Evolutionary conservation across 2,113 vertebrate species (phyloP).

Genomic region (Sinocyclocheilus maitianheensis): DNA sequence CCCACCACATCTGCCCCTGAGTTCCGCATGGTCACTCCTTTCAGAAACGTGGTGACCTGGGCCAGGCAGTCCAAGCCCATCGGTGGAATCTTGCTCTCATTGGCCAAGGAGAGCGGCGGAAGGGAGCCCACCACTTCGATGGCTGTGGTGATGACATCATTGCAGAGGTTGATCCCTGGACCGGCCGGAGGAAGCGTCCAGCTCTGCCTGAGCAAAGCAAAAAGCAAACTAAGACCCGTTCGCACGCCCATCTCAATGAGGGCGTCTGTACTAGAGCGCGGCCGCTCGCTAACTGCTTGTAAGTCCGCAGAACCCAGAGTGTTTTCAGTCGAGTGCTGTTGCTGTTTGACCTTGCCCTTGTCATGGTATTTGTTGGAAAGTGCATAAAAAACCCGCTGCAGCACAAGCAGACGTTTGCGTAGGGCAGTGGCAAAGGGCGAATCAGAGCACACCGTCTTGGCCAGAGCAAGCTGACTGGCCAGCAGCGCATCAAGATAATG

Average conservation of each 20-base stretch:
- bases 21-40: constrained; percentile 95
- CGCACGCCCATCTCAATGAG: constrained; percentile 83
- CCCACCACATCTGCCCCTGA: constrained; percentile 93
- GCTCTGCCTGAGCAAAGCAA: constrained; percentile 91
- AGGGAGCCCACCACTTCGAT: constrained; percentile 78
- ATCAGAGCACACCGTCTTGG: constrained; percentile 97
- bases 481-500: constrained; percentile 97
- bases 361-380: constrained; percentile 98
- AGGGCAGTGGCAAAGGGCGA: constrained; percentile 94
- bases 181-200: constrained; percentile 88
- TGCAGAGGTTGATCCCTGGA: constrained; percentile 71
- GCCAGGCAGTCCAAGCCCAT: constrained; percentile 98
- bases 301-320: constrained; percentile 85
- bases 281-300: constrained; percentile 91
- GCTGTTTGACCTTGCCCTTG: constrained; percentile 94
- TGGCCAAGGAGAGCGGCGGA: constrained; percentile 79
- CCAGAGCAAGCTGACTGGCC: constrained; percentile 94
- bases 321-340: constrained; percentile 92
- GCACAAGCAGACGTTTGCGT: constrained; percentile 90
- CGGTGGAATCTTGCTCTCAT: constrained; percentile 83
- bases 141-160: constrained; percentile 79
- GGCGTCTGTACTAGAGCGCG: constrained; percentile 80
- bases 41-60: constrained; percentile 94
- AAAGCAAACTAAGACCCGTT: constrained; percentile 80
- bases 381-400: constrained; percentile 95